Percentiles rank a stretch among this genome's conserved stretches.
Evolutionary conservation across 2,888 invertebrate genomes (phyloP).

Genomic region (Phalangium opilio): DNA sequence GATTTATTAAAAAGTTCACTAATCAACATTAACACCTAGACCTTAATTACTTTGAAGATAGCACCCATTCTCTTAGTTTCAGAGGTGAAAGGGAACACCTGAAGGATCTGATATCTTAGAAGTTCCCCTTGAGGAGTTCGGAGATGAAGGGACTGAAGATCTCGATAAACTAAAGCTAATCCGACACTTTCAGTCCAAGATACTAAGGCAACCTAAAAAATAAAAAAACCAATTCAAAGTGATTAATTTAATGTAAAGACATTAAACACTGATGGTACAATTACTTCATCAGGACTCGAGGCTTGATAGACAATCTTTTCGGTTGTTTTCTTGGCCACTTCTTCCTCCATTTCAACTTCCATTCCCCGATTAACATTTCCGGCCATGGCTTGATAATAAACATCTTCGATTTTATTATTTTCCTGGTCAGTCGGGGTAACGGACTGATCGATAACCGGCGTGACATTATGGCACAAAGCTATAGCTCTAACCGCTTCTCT

Average conservation of each 20-base stretch:
- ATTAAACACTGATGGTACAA: not conserved
- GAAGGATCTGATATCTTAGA: slow-evolving; percentile 44
- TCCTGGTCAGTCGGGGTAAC: not conserved
- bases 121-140: slow-evolving; percentile 35
- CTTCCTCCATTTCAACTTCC: slow-evolving; percentile 1
- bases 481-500: slow-evolving; percentile 83
- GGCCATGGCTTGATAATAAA: not conserved
- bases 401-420: not conserved
- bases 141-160: slow-evolving; percentile 41
- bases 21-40: not conserved
- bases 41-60: slow-evolving; percentile 44
- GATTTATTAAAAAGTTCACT: not conserved
- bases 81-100: slow-evolving; percentile 56
- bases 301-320: slow-evolving; percentile 43
- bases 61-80: slow-evolving; percentile 63
- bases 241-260: too few species aligned
- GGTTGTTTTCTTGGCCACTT: not conserved
- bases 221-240: not conserved
- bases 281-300: slow-evolving; percentile 55
- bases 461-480: slow-evolving; percentile 97
- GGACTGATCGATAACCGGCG: slow-evolving; percentile 68
- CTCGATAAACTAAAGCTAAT: slow-evolving; percentile 42
- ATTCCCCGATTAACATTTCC: not conserved
- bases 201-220: slow-evolving; percentile 46
- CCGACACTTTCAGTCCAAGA: slow-evolving; percentile 56